Evolutionary conservation across 2,113 vertebrate species (phyloP), one percentile per base, ranked within the genome.

Genomic region (Ciconia maguari): DNA sequence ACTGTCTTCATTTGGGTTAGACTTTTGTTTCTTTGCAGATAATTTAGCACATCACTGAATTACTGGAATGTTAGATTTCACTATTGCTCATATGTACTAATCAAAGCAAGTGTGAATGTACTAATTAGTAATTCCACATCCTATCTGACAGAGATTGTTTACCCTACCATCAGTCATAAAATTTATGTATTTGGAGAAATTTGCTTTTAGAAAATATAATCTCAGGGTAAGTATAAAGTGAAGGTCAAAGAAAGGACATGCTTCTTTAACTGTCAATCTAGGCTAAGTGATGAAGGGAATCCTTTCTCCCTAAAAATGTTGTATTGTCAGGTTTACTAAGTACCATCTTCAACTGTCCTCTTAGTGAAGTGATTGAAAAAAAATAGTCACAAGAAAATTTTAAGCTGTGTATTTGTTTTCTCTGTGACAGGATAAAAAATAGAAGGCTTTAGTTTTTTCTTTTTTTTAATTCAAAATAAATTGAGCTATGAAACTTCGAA

Each of bases 391-490:
- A 62, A 54, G 10, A 51, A 86, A 57, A 74, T 24, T 54, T 60
- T 78, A 54, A 71, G 24, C 22, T 64, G 5, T 72, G 20, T 49
- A 32, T 55, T 87, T 89, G 16, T 64, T 54, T 87, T 82, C 7
- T 44, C 5, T 60, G 16, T n/a, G 36, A 48, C 34, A 80, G 14
- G 12, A 69, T 51, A 38, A 78, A 60, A 83, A 82, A 38, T 6
- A 42, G 8, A 49, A 55, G 6, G 6, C 2, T 54, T 85, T 44
- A 29, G 0, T 1, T 44, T 57, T 68, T 34, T 6, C 1, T 17
- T 17, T 25, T 51, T 46, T 7, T 26, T 74, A 87, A 69, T 77
- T 74, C 10, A 74, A 83, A 94, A 66, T 57, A 83, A 66, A 77
- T 38, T 29, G 27, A 83, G 17, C 3, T 66, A 41, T 46, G 22